Percentiles rank a stretch among this genome's conserved stretches.
phyloP scores from a whole-genome alignment of 2,888 invertebrate species.

The Ectemnius continuus region DNA sequence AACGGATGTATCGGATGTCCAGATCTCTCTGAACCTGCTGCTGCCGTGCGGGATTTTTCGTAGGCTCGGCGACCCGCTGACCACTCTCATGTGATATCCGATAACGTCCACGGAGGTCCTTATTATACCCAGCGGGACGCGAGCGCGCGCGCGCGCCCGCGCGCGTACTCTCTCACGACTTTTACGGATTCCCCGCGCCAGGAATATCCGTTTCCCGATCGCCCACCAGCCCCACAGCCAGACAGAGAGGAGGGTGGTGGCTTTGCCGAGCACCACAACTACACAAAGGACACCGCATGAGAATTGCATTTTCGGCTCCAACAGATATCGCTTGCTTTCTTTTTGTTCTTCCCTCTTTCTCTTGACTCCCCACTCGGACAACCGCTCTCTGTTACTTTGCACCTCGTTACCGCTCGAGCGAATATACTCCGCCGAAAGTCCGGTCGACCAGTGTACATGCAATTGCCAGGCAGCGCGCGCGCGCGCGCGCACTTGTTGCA shows the following conservation, averaged over 20 bases:
- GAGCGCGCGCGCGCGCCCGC: conserved; percentile 14
- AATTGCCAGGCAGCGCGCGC: too few species aligned
- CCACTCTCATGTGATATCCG: conserved; percentile 64
- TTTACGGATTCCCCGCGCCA: conserved; percentile 65
- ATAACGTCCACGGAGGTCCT: conserved; percentile 70
- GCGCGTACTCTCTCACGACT: conserved; percentile 52
- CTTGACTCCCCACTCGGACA: neutral
- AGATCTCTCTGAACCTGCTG: conserved; percentile 58
- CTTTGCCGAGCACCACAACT: neutral
- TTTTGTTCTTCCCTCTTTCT: neutral
- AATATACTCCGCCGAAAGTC: too few species aligned
- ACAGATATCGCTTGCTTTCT: neutral
- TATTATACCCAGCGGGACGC: conserved; percentile 63
- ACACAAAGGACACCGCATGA: conserved; percentile 22
- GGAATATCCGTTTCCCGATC: conserved; percentile 49
- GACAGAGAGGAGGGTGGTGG: neutral
- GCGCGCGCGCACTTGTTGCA: too few species aligned
- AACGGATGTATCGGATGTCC: conserved; percentile 65
- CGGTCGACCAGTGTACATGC: too few species aligned
- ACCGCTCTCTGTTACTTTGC: neutral
- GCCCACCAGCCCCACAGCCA: conserved; percentile 16
- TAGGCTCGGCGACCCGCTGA: conserved; percentile 52
- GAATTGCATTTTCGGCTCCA: conserved; percentile 33
- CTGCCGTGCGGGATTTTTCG: conserved; percentile 60
- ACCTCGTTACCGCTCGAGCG: neutral